phyloP scores from a whole-genome alignment of 1,140 invertebrate species.

The Sarcophaga peregrina region DNA sequence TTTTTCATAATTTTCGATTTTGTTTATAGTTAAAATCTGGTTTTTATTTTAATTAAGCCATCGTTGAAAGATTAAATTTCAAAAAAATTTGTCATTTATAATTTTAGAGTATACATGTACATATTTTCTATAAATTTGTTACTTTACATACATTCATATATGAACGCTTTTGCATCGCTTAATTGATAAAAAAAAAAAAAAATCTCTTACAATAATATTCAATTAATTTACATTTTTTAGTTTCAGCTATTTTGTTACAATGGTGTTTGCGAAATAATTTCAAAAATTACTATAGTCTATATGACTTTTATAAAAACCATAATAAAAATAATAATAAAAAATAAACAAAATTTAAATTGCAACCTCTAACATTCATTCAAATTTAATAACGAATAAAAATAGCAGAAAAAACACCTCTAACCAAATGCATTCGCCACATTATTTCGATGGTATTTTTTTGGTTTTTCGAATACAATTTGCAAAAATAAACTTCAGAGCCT shows the following conservation, averaged over 20 bases:
- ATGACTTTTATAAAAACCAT: neutral
- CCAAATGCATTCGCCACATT: slow-evolving; percentile 1
- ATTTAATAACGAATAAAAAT: neutral
- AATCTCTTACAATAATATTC: too few species aligned
- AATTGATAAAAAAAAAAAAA: too few species aligned
- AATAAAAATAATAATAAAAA: neutral
- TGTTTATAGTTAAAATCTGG: too few species aligned
- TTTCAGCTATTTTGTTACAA: neutral
- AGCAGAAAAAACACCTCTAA: slow-evolving; percentile 1
- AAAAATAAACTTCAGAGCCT: neutral
- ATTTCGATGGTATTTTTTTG: neutral
- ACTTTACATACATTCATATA: too few species aligned
- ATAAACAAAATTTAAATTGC: slow-evolving; percentile 34
- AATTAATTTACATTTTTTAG: too few species aligned
- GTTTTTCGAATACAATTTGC: neutral
- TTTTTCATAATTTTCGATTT: too few species aligned
- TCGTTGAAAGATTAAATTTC: too few species aligned
- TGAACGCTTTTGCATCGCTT: too few species aligned
- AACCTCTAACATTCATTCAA: slow-evolving; percentile 37
- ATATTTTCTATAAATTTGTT: too few species aligned
- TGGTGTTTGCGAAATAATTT: neutral
- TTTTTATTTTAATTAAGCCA: too few species aligned
- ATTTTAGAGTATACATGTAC: too few species aligned
- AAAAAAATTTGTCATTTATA: too few species aligned
- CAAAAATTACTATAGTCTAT: neutral